Evolutionary conservation across 1,140 invertebrate genomes (phyloP).

Genomic region (Cataglyphis hispanica): DNA sequence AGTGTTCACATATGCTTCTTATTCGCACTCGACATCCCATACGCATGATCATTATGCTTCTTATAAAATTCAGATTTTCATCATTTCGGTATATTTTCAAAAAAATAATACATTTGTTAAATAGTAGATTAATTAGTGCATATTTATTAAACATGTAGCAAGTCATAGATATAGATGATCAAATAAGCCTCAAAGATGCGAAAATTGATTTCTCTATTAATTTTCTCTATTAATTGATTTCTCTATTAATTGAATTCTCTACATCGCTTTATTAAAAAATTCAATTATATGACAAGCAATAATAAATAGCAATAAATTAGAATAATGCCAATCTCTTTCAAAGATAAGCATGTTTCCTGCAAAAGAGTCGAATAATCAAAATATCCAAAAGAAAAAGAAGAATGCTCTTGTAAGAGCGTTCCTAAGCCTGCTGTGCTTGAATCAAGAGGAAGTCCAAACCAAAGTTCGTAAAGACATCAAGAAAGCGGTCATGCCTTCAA

Average conservation of each 20-base stretch:
- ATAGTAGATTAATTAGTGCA: neutral
- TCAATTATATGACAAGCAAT: neutral
- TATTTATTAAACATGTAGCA: neutral
- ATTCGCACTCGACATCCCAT: neutral
- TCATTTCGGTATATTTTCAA: neutral
- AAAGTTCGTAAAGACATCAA: slow-evolving; percentile 74
- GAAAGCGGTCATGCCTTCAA: slow-evolving; percentile 71
- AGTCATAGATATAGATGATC: neutral
- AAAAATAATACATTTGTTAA: neutral
- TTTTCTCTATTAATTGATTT: neutral
- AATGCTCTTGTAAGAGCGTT: too few relatives aligned
- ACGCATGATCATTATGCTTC: neutral
- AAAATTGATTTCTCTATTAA: neutral
- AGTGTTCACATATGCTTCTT: neutral
- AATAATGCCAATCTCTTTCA: neutral
- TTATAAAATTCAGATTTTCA: neutral
- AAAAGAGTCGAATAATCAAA: slow-evolving; percentile 48
- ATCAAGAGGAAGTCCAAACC: neutral
- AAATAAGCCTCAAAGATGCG: neutral
- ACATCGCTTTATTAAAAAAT: neutral
- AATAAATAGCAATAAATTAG: neutral
- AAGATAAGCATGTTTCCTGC: neutral
- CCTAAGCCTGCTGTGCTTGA: slow-evolving; percentile 57
- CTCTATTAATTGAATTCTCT: neutral
- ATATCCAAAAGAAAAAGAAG: slow-evolving; percentile 10